These are phyloP conservation scores for Phanerotoma sp. DNA, from an alignment of 2,888 invertebrate genomes.

Conservation along the genomic window DNA sequence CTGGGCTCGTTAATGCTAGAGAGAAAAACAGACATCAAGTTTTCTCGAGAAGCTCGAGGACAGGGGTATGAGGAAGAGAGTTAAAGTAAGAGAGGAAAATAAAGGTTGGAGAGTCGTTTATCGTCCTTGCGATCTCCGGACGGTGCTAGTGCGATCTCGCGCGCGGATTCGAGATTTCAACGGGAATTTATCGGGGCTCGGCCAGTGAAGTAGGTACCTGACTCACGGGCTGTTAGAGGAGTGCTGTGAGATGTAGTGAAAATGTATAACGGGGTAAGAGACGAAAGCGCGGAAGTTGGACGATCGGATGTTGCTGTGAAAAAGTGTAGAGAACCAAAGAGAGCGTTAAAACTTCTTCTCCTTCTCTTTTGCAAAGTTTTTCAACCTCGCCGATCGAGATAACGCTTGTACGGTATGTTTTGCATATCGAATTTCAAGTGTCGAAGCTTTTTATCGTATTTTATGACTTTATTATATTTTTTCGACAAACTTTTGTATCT, in stretches of 20 bases:
- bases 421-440: conserved; percentile 28
- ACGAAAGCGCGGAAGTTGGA: too few species aligned
- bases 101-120: conserved; percentile 35
- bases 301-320: too few species aligned
- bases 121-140: conserved; percentile 34
- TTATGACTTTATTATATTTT: neutral
- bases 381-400: conserved; percentile 26
- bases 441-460: conserved; percentile 16
- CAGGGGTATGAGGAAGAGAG: conserved; percentile 7
- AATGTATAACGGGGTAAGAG: conserved; percentile 4
- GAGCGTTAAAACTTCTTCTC: conserved; percentile 29
- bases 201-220: conserved; percentile 28
- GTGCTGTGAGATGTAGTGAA: conserved; percentile 18
- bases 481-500: too few species aligned
- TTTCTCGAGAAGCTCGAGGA: neutral
- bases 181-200: conserved; percentile 32
- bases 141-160: conserved; percentile 27
- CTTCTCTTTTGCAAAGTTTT: conserved; percentile 22
- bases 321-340: conserved; percentile 4
- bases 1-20: conserved; percentile 8
- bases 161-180: conserved; percentile 35
- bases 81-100: conserved; percentile 25
- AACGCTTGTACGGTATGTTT: conserved; percentile 24
- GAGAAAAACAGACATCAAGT: neutral
- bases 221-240: conserved; percentile 14